A percentile compares a stretch with the other conserved stretches of the same genome.
Evolutionary conservation across 2,113 vertebrate species (phyloP).

Genomic region (Tachuris rubrigastra): DNA sequence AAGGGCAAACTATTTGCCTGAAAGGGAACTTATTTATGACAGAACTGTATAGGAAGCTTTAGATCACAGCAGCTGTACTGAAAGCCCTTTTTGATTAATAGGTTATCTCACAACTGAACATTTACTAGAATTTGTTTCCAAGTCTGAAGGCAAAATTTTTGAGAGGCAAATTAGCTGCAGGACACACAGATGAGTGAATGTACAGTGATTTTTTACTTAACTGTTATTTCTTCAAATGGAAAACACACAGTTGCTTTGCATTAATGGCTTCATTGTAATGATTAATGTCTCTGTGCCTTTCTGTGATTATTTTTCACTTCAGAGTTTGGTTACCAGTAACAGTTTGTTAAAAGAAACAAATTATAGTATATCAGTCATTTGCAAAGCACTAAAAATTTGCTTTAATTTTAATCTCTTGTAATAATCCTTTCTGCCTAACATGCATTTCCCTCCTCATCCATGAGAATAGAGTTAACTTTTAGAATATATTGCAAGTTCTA

Average conservation of each 20-base stretch:
- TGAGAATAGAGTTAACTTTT: neutral
- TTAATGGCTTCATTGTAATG: neutral
- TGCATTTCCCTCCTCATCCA: neutral
- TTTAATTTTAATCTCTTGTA: neutral
- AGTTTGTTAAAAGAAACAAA: neutral
- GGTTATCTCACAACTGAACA: neutral
- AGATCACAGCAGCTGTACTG: neutral
- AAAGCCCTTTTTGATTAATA: neutral
- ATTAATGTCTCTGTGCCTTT: neutral
- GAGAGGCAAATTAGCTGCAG: neutral
- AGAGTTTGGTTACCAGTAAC: neutral
- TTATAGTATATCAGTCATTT: neutral
- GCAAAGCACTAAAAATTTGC: neutral
- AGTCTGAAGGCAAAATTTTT: neutral
- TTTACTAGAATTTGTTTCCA: neutral
- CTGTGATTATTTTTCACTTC: neutral
- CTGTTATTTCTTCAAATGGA: neutral
- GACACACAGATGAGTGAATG: neutral
- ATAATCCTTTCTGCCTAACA: neutral
- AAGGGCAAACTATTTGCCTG: neutral
- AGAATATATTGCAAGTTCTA: neutral
- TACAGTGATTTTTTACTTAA: neutral
- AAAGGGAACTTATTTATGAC: neutral
- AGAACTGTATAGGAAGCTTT: neutral
- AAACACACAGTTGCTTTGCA: neutral